Evolutionary conservation across 2,888 invertebrate genomes (phyloP), one percentile per base, ranked within the genome.

Genomic region (Octonoba sinensis): DNA sequence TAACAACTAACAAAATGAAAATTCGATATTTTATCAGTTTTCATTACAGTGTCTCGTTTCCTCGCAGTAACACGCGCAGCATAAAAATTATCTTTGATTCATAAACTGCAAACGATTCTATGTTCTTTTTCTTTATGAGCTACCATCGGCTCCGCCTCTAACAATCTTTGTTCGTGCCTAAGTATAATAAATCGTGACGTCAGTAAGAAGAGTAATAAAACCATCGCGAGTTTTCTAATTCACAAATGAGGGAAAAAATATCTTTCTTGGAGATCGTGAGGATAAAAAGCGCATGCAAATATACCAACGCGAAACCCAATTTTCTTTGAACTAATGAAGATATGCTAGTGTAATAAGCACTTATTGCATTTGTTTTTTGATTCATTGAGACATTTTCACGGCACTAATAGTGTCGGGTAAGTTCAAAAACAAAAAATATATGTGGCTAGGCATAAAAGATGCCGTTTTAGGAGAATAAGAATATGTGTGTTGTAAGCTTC

Each of bases 81-180:
- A 36, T 60, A 36, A 18, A 60, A 75, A 67, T 60, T 69, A 54
- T 54, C 44, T 36, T 18, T 60, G 75, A 75, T 75, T 75, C 67
- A 75, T 75, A 67, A 75, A 27, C 59, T 24, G 36, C 4, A n/a
- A 27, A 6, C 49, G 56, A 54, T 67, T 65, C 8, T 47, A 24
- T 47, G 16, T 27, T 15, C 49, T 64, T 54, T 22, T 56, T 57
- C n/a, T 24, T 22, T 24, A 18, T 13, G 22, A 11, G 70, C 70
- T 77, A 69, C 69, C 49, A 15, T 59, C 46, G 46, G 15, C 62
- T 64, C 49, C 67, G 36, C 69, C 69, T 44, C 51, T 70, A 77
- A 77, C 64, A 77, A 77, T 70, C 46, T 70, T 70, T 47, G 69
- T 70, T 77, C 64, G 76, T 69, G 70, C 70, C 24, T 49, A 20